phyloP scores from a whole-genome alignment of 1,140 invertebrate genomes.

The Temnothorax curvispinosus region DNA sequence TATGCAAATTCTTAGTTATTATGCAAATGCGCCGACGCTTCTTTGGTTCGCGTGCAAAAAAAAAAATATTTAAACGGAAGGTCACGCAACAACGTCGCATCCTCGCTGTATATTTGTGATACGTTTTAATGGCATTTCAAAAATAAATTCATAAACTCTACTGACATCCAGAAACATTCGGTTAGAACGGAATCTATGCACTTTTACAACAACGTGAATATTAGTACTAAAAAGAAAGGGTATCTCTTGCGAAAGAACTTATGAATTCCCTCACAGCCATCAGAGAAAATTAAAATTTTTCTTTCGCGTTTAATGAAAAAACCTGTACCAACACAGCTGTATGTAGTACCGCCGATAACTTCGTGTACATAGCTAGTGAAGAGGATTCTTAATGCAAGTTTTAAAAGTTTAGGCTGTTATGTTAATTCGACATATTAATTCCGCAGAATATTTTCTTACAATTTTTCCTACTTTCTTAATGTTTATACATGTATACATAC shows the following conservation, averaged over 20 bases:
- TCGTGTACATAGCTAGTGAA: conserved; percentile 3
- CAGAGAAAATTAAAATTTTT: conserved; percentile 29
- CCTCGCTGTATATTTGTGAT: conserved; percentile 45
- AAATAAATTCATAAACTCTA: conserved; percentile 22
- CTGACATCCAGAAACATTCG: neutral
- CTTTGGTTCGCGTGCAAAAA: conserved; percentile 65
- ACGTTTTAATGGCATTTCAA: conserved; percentile 22
- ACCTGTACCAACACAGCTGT: neutral
- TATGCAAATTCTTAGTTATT: conserved; percentile 74
- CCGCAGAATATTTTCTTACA: neutral
- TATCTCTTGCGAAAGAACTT: neutral
- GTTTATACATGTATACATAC: neutral
- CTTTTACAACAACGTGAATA: neutral
- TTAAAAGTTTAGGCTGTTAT: conserved; percentile 13
- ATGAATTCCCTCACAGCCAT: neutral
- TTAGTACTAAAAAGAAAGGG: neutral
- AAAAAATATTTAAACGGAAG: conserved; percentile 71
- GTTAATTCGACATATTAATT: conserved; percentile 37
- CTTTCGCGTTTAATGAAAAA: conserved; percentile 23
- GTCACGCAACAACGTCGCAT: conserved; percentile 49
- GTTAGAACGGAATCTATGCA: neutral
- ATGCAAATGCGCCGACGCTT: conserved; percentile 67
- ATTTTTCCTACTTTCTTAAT: neutral
- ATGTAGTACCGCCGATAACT: conserved; percentile 20
- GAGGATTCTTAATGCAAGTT: neutral